Evolutionary conservation across 2,888 invertebrate species (phyloP).

Genomic region (Cryptosula pallasiana): DNA sequence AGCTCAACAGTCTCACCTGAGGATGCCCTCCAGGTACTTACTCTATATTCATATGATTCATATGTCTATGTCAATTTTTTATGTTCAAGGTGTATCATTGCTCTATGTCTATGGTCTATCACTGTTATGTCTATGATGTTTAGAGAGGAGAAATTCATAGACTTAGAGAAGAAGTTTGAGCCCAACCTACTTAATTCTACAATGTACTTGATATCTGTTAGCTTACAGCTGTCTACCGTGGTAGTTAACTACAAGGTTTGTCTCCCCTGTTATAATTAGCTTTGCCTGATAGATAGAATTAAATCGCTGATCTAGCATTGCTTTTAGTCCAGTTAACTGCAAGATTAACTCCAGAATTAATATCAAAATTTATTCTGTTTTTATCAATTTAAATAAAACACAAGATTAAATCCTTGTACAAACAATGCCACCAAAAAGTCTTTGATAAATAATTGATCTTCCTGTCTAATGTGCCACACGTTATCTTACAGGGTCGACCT

Average conservation of each 20-base stretch:
- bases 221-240: slow-evolving; percentile 94
- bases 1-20: slow-evolving; percentile 58
- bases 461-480: too few relatives aligned
- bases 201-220: slow-evolving; percentile 95
- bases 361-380: neutral
- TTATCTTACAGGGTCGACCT: slow-evolving; percentile 97
- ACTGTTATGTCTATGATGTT: too few relatives aligned
- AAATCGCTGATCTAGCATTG: too few relatives aligned
- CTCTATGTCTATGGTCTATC: too few relatives aligned
- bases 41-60: too few relatives aligned
- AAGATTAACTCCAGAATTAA: neutral
- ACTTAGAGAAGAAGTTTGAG: slow-evolving; percentile 75
- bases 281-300: neutral
- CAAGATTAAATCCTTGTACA: too few relatives aligned
- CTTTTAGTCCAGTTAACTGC: too few relatives aligned
- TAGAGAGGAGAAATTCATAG: slow-evolving; percentile 41
- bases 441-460: too few relatives aligned
- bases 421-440: too few relatives aligned
- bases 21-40: slow-evolving; percentile 60
- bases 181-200: slow-evolving; percentile 94
- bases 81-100: too few relatives aligned
- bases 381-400: neutral
- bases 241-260: slow-evolving; percentile 95
- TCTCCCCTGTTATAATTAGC: too few relatives aligned
- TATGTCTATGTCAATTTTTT: too few relatives aligned